Percentiles rank a stretch among this genome's conserved stretches.
These are phyloP conservation scores for Diplodus puntazzo DNA, from an alignment of 2,797 vertebrate species.

Conservation along the genomic window DNA sequence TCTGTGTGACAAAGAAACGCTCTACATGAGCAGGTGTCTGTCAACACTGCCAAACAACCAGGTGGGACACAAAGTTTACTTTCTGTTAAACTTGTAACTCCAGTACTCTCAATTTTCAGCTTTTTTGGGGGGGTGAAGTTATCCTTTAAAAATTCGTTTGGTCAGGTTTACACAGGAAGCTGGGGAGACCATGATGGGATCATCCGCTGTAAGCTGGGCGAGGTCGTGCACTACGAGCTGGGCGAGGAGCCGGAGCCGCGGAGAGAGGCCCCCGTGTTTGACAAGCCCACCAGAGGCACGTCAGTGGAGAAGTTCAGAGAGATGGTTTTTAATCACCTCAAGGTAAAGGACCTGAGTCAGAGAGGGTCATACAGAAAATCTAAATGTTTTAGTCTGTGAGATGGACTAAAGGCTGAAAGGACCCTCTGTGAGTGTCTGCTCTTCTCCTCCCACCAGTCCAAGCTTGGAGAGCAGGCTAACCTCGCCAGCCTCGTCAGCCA, in stretches of 20 bases:
- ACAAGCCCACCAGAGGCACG: conserved; percentile 96
- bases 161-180: conserved; percentile 94
- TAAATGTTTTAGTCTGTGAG: background rate
- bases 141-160: background rate
- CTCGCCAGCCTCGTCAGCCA: conserved; percentile 91
- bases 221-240: conserved; percentile 90
- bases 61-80: conserved; percentile 77
- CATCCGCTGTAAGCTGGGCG: conserved; percentile 95
- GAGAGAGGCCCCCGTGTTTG: conserved; percentile 91
- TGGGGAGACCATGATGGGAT: conserved; percentile 96
- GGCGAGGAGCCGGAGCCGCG: conserved; percentile 93
- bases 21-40: conserved; percentile 96
- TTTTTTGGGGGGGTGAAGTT: too few relatives aligned
- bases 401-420: background rate
- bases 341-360: conserved; percentile 83
- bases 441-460: conserved; percentile 85
- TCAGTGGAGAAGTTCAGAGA: conserved; percentile 98
- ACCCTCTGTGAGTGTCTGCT: background rate
- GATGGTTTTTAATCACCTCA: conserved; percentile 96
- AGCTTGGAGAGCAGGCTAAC: conserved; percentile 95
- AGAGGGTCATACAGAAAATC: background rate
- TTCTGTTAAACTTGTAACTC: background rate
- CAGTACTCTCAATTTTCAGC: too few relatives aligned
- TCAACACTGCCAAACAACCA: conserved; percentile 95
- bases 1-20: conserved; percentile 94